Evolutionary conservation across 2,113 vertebrate genomes (phyloP).

Genomic region (Cyprinodon tularosa): DNA sequence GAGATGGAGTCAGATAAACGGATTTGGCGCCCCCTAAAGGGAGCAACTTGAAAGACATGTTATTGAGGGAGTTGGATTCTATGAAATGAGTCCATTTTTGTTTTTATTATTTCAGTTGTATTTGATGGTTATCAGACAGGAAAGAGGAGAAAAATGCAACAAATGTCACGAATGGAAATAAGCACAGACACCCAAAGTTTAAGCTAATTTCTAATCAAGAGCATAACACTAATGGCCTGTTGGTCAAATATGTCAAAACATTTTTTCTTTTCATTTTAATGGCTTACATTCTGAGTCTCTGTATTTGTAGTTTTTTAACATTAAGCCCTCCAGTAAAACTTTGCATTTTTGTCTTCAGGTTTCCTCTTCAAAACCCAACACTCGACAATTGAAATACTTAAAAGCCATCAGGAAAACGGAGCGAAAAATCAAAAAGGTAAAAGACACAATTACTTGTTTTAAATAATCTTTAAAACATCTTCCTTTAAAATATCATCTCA

Average conservation of each 20-base stretch:
- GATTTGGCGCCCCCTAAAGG: not conserved
- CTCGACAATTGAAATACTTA: slow-evolving; percentile 22
- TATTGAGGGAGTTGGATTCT: not conserved
- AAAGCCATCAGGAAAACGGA: slow-evolving; percentile 49
- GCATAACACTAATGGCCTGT: too few species aligned
- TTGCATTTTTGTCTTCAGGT: slow-evolving; percentile 37
- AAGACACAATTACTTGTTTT: not conserved
- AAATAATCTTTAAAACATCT: not conserved
- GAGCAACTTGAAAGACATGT: not conserved
- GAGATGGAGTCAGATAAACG: not conserved
- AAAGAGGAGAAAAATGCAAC: too few species aligned
- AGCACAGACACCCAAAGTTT: too few species aligned
- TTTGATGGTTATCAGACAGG: not conserved
- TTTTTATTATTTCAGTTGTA: not conserved
- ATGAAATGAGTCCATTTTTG: not conserved
- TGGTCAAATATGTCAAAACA: too few species aligned
- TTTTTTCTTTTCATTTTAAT: too few species aligned
- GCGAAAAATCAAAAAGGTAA: slow-evolving; percentile 63
- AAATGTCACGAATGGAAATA: too few species aligned
- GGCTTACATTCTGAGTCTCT: too few species aligned
- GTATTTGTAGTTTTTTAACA: too few species aligned
- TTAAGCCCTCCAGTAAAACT: not conserved
- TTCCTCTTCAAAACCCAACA: slow-evolving; percentile 11
- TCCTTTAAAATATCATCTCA: not conserved
- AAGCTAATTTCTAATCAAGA: too few species aligned